A percentile compares a stretch with the other conserved stretches of the same genome.
Evolutionary conservation across 2,797 vertebrate genomes (phyloP).

Genomic region (Echeneis naucrates): DNA sequence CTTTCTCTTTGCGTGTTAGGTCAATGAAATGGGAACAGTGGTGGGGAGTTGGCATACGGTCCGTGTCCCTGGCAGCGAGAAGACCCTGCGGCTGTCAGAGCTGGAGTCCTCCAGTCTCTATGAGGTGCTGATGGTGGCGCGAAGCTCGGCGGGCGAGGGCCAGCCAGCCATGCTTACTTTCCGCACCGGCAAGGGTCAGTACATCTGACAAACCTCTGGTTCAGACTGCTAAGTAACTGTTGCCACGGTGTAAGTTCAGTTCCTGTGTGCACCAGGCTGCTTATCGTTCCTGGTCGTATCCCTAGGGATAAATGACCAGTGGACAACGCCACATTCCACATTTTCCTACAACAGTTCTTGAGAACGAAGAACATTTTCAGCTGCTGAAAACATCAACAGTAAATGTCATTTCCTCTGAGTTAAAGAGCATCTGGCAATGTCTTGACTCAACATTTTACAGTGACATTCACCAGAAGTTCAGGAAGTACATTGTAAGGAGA

Average conservation of each 20-base stretch:
- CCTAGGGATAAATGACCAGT: conserved; percentile 14
- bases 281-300: conserved; percentile 19
- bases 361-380: conserved; percentile 28
- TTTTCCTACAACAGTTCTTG: conserved; percentile 14
- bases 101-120: conserved; percentile 95
- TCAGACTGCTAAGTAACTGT: background rate
- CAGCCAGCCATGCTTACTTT: conserved; percentile 99
- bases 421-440: conserved; percentile 39
- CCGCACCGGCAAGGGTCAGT: conserved; percentile 95
- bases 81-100: conserved; percentile 90
- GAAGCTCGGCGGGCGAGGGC: conserved; percentile 90
- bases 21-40: conserved; percentile 86
- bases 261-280: background rate
- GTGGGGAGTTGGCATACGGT: conserved; percentile 92
- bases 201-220: background rate
- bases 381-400: conserved; percentile 47
- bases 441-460: background rate
- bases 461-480: conserved; percentile 30
- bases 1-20: conserved; percentile 74
- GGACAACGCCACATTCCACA: background rate
- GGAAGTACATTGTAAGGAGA: background rate
- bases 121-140: conserved; percentile 97
- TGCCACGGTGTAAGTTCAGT: background rate
- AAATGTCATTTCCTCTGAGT: conserved; percentile 35
- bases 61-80: conserved; percentile 95